These are phyloP conservation scores for Indicator maculatus DNA, from an alignment of 2,113 vertebrate species.

Conservation along the genomic window DNA sequence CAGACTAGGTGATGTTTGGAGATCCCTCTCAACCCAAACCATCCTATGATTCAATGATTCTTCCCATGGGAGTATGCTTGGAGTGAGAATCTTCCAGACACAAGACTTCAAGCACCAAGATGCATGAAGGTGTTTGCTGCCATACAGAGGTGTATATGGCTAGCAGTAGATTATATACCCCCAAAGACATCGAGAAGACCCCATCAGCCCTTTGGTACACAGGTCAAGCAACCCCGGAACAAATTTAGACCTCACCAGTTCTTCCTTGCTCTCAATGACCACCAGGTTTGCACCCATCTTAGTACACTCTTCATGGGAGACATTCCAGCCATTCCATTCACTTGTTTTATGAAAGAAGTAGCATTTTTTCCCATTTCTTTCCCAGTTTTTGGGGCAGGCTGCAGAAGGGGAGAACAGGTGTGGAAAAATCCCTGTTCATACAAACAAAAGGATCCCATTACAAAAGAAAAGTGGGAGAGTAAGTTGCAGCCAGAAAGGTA, in stretches of 20 bases:
- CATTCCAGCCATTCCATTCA: rapidly evolving
- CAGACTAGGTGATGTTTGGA: no score
- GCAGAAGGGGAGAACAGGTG: neutral
- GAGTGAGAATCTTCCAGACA: neutral
- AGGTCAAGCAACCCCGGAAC: neutral
- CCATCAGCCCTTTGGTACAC: neutral
- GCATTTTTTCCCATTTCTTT: neutral
- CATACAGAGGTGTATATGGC: no score
- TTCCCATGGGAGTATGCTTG: neutral
- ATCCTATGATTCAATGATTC: neutral
- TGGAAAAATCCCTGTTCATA: neutral
- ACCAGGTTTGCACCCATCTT: neutral
- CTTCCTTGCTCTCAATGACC: neutral
- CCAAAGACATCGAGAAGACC: neutral
- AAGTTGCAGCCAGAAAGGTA: neutral
- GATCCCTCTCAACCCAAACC: no score
- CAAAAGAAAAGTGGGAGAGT: neutral
- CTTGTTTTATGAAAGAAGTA: rapidly evolving
- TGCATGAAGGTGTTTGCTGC: neutral
- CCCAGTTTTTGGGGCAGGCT: neutral
- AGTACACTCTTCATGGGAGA: neutral
- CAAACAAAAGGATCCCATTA: neutral
- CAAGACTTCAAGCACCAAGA: neutral
- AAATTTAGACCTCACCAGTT: constrained; percentile 8
- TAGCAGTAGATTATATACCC: neutral